Conservation (phyloP, 2,888 invertebrate species). For the Oegoconia quadripuncta region DNA sequence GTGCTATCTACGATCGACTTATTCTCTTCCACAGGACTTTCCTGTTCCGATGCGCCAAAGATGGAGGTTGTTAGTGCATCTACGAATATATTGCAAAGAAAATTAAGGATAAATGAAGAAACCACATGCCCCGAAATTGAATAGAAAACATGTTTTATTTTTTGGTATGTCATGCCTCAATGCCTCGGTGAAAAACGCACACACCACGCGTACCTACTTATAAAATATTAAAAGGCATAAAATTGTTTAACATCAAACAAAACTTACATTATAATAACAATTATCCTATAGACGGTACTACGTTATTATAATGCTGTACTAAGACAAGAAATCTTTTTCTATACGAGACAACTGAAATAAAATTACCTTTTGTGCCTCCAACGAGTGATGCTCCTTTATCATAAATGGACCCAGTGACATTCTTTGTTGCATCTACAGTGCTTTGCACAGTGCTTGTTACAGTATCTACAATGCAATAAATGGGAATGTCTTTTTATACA, state of each 20-base stretch:
- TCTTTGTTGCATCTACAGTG: conserved; percentile 47
- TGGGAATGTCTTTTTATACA: too few relatives aligned
- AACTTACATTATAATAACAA: too few relatives aligned
- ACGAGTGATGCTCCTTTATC: conserved; percentile 42
- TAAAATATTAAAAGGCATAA: too few relatives aligned
- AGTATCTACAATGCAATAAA: conserved; percentile 43
- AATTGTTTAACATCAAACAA: too few relatives aligned
- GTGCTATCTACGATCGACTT: conserved; percentile 27
- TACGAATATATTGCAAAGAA: conserved; percentile 35
- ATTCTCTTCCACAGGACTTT: conserved; percentile 23
- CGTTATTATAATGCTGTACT: too few relatives aligned
- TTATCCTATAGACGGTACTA: too few relatives aligned
- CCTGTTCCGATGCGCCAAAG: conserved; percentile 28
- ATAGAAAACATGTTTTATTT: too few relatives aligned
- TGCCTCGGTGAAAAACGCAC: too few relatives aligned
- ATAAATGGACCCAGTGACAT: conserved; percentile 38
- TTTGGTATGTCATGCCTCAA: too few relatives aligned
- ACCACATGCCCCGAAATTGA: conserved; percentile 39
- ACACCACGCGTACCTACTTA: too few relatives aligned
- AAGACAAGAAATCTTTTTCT: too few relatives aligned
- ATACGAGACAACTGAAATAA: not conserved
- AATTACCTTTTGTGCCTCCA: conserved; percentile 36
- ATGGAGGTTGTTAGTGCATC: conserved; percentile 44
- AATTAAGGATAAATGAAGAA: conserved; percentile 24
- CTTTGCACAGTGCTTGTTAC: conserved; percentile 34